Conservation (phyloP, 2,888 invertebrate species). For the Chironomus riparius region DNA sequence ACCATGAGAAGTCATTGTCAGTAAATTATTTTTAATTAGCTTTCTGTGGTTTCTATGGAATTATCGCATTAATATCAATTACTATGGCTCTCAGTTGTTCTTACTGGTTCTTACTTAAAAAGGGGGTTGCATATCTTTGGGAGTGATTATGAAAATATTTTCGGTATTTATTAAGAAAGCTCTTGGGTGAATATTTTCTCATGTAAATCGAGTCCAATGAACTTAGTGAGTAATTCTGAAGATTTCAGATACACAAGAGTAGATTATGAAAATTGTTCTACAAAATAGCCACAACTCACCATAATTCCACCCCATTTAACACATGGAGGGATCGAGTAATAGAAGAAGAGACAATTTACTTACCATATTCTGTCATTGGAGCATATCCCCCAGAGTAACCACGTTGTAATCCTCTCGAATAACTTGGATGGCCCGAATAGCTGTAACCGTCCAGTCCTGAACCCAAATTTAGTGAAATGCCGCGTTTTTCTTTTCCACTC, state of each 20-base stretch:
- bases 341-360: background rate
- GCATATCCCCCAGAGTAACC: background rate
- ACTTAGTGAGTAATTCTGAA: background rate
- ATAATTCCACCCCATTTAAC: no score
- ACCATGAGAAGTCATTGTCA: background rate
- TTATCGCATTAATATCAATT: background rate
- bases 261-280: no score
- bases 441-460: conserved; percentile 11
- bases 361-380: conserved; percentile 6
- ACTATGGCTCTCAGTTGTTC: background rate
- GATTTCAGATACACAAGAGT: no score
- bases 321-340: no score
- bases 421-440: background rate
- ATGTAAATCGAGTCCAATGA: background rate
- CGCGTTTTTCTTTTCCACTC: conserved; percentile 7
- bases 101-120: no score
- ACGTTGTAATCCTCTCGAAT: background rate
- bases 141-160: no score
- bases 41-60: background rate
- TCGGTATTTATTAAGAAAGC: background rate
- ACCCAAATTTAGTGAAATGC: conserved; percentile 3
- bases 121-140: no score
- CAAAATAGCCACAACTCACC: no score
- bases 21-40: conserved; percentile 4
- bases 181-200: no score